These are phyloP conservation scores for Cromileptes altivelis DNA, from an alignment of 2,113 vertebrate genomes.

Conservation along the genomic window DNA sequence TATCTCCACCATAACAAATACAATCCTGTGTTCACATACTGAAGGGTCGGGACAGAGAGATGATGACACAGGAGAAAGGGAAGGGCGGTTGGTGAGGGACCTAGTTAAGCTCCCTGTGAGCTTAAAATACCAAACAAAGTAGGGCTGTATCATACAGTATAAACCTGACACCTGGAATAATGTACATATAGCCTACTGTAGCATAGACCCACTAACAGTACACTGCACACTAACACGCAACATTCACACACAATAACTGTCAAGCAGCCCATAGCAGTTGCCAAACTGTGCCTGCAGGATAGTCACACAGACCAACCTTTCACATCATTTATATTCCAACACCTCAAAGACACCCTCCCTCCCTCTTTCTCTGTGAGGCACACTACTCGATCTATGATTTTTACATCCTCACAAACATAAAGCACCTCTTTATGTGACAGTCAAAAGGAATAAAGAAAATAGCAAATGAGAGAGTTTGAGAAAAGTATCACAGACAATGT, in stretches of 20 bases:
- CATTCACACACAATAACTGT: not conserved
- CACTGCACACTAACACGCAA: constrained; percentile 8
- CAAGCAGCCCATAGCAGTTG: not conserved
- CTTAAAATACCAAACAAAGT: constrained; percentile 68
- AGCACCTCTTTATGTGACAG: not conserved
- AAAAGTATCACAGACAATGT: not conserved
- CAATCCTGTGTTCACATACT: constrained; percentile 7
- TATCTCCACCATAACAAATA: constrained; percentile 40
- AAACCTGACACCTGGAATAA: constrained; percentile 42
- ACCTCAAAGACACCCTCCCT: constrained; percentile 1
- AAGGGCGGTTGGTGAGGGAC: constrained; percentile 33
- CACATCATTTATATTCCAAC: constrained; percentile 17
- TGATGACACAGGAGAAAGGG: constrained; percentile 51
- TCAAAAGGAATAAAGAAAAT: not conserved
- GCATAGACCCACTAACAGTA: constrained; percentile 18
- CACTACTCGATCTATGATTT: not conserved
- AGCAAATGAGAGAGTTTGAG: not conserved
- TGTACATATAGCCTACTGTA: not conserved
- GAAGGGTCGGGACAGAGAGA: constrained; percentile 32
- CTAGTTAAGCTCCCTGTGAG: constrained; percentile 47
- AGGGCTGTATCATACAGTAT: constrained; percentile 47
- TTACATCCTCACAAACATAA: not conserved
- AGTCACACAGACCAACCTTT: constrained; percentile 21
- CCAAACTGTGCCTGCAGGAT: constrained; percentile 30
- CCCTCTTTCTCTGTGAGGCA: not conserved